Base-by-base conservation (phyloP, 2,888 invertebrate genomes). In the Drosophila mulleri region DNA sequence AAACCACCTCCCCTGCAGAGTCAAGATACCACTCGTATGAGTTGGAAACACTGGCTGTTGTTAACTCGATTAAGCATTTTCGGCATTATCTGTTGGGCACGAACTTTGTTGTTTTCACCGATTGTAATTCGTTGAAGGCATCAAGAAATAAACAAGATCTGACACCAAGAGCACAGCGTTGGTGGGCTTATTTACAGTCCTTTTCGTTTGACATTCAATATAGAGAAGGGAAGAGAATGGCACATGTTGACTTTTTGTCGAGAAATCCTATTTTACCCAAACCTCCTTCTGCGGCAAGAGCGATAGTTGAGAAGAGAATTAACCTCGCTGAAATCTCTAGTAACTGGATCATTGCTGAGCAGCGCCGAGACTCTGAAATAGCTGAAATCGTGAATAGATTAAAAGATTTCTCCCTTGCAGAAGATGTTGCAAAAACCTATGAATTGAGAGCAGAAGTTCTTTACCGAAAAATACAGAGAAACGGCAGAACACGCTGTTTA, bases 121-220 rank as follows among this genome's bases (percentile, higher is more conserved):
- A 42, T 42, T 42, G 42, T 18, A 42, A 42, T 6, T 42, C 18
- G 11, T 3, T 42, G 1, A 42, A 42, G 18, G 18, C 42, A 5
- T 44, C 42, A 20, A 44, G 20, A 42, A 42, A 42, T 42, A 42
- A 42, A 42, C 42, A 42, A 42, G 42, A 18, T 2, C 2, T 42
- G 18, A 11, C 42, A 1, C 42, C 18, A 7, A 48, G 29, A 29
- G n/a, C 32, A 32, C 18, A 32, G 18, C 32, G 50, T 18, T 50
- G 50, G 32, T 32, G 50, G 12, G 16, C 47, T 26, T 26, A 47
- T 47, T 47, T 47, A 8, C 47, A 47, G 9, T 1, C 7, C 2
- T 50, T 50, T 32, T 12, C 48, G 29, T 48, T 48, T 5, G 29
- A n/a, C 3, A 18, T 48, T 48, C 48, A 32, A n/a, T 48, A 29